These are phyloP conservation scores for Paracanthobrama guichenoti DNA, from an alignment of 2,113 vertebrate genomes.

Conservation along the genomic window DNA sequence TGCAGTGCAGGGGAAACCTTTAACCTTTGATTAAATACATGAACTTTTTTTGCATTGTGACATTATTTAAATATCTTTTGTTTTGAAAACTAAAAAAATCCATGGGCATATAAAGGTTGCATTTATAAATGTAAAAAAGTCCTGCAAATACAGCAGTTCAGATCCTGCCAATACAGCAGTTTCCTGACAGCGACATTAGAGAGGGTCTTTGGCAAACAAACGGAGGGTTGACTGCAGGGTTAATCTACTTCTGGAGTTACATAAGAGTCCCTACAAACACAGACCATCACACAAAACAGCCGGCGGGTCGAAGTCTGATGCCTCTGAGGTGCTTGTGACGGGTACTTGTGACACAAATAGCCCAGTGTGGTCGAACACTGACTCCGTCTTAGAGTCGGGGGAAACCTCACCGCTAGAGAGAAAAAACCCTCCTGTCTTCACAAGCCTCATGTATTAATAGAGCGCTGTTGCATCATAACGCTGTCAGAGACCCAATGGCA, in stretches of 20 bases:
- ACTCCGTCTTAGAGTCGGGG: slow-evolving; percentile 14
- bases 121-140: neutral
- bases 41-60: too few relatives aligned
- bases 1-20: too few relatives aligned
- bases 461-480: slow-evolving; percentile 1
- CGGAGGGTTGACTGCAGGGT: neutral
- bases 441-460: slow-evolving; percentile 26
- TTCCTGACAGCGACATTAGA: neutral
- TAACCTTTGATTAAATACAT: too few relatives aligned
- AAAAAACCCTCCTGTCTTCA: slow-evolving; percentile 3
- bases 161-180: neutral
- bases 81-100: too few relatives aligned
- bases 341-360: slow-evolving; percentile 48
- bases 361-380: slow-evolving; percentile 38
- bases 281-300: neutral
- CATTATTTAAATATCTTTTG: too few relatives aligned
- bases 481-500: too few relatives aligned
- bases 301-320: slow-evolving; percentile 10
- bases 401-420: neutral
- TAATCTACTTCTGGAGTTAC: neutral
- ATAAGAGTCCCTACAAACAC: slow-evolving; percentile 7
- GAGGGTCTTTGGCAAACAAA: neutral
- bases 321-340: slow-evolving; percentile 24
- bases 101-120: too few relatives aligned
- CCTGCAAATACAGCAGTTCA: neutral